These are phyloP conservation scores for Sebastes oblongus DNA, from an alignment of 2,797 vertebrate genomes.

Conservation along the genomic window DNA sequence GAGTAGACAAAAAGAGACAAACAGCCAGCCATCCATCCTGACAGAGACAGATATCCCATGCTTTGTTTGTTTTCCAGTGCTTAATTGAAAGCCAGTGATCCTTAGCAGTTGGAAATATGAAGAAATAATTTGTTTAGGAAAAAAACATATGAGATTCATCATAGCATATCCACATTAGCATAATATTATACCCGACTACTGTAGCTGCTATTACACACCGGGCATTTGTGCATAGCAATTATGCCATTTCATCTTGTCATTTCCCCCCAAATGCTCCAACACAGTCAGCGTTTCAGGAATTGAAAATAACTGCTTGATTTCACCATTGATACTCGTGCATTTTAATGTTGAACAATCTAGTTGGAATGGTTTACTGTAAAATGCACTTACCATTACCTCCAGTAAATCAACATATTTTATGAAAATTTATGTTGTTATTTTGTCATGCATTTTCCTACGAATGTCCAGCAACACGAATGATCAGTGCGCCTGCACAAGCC, in stretches of 20 bases:
- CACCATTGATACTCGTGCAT: neutral
- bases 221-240: neutral
- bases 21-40: neutral
- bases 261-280: neutral
- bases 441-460: neutral
- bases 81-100: conserved; percentile 50
- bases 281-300: neutral
- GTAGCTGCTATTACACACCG: conserved; percentile 1
- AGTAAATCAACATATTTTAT: neutral
- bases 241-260: neutral
- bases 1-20: neutral
- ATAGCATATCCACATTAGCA: conserved; percentile 27
- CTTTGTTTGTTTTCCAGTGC: conserved; percentile 36
- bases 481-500: neutral
- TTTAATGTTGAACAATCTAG: neutral
- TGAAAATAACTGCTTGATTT: neutral
- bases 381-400: neutral
- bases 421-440: neutral
- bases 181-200: neutral
- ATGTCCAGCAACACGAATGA: neutral
- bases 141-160: conserved; percentile 37
- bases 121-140: conserved; percentile 44
- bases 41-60: conserved; percentile 23
- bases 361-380: neutral
- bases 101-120: conserved; percentile 33